Base-by-base conservation (phyloP, 2,113 vertebrate genomes). In the Leptocoma aspasia region DNA sequence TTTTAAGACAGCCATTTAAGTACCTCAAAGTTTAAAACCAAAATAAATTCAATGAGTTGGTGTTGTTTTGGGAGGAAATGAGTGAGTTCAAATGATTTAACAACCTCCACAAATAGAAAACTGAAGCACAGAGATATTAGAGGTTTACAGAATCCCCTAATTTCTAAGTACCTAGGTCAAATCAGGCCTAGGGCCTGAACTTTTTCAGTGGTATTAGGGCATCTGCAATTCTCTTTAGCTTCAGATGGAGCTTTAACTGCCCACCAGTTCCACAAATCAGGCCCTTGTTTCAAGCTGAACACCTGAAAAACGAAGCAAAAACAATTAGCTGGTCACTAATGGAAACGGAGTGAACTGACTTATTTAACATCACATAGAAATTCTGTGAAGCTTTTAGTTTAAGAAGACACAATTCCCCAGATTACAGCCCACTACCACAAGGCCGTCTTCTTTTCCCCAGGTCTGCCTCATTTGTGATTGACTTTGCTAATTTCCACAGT, bases 401-500 rank as follows among this genome's bases (percentile, higher is more conserved):
- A 56, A 69, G 35, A 76, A 35, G 19, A 69, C 70, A 72, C 31
- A 82, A 4, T 35, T 94, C 49, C 86, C 41, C 57, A 72, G 61
- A 53, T 61, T 33, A 60, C 52, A 86, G 49, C 66, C 41, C 44
- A 49, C 86, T 86, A 52, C 68, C 50, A 72, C 27, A 83, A 65
- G 41, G 41, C 56, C 45, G 76, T 37, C 53, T 49, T 77, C 53
- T 81, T 75, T 68, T 49, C n/a, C 49, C 27, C 35, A 79, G 50
- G 65, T 47, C 39, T 39, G 52, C 20, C 54, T 92, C 70, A 39
- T 44, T 91, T 88, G 45, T 75, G 94, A 96, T 12, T 93, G 47
- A 91, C 79, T 95, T 86, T 70, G 33, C 68, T 89, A 30, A 95
- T 95, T 94, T 90, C 93, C 90, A 93, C 66, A 77, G 87, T 9